Base-by-base conservation (phyloP, 2,888 invertebrate genomes). In the Rambutsinella grinnellia region DNA sequence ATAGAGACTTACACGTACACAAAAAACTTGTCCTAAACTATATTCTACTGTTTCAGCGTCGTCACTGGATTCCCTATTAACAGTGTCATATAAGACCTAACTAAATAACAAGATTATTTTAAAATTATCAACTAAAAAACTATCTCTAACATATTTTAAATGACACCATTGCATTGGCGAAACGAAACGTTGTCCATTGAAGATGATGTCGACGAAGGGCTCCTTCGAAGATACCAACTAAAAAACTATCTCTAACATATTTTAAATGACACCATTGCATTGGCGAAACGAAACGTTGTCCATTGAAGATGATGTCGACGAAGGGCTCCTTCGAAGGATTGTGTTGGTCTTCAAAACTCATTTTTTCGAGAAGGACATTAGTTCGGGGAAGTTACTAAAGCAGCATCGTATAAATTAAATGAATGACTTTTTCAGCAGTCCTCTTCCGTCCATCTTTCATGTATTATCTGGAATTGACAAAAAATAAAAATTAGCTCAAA, bases 101-200 rank as follows among this genome's bases (percentile, higher is more conserved):
- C n/a, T 17, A 51, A 51, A 17, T 23, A 51, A 15, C 17, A 46
- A 3, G 46, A n/a, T n/a, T n/a, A 2, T 46, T 3, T 6, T 13
- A 44, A 10, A 46, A n/a, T 15, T 46, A 46, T 15, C 17, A 46
- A 15, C 15, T 46, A n/a, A 6, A 3, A 17, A n/a, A 6, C 17
- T 15, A n/a, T n/a, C 46, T 46, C 15, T 46, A 6, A 13, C 8
- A 6, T 10, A 10, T n/a, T 46, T 46, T 53, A 28, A 51, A 58
- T 61, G 68, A 69, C 68, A 69, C 68, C 68, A 51, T 69, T 69
- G 68, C 68, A 69, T 69, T 69, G 68, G 68, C 17, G 8, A 13
- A n/a, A n/a, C 60, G 68, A 69, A 17, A 36, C 28, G 24, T 36
- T 23, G 13, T 19, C 49, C 60, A 49, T 47, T 51, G 47, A 26